These are phyloP conservation scores for Gambusia yucatana DNA, from an alignment of 2,797 vertebrate species.

Conservation along the genomic window DNA sequence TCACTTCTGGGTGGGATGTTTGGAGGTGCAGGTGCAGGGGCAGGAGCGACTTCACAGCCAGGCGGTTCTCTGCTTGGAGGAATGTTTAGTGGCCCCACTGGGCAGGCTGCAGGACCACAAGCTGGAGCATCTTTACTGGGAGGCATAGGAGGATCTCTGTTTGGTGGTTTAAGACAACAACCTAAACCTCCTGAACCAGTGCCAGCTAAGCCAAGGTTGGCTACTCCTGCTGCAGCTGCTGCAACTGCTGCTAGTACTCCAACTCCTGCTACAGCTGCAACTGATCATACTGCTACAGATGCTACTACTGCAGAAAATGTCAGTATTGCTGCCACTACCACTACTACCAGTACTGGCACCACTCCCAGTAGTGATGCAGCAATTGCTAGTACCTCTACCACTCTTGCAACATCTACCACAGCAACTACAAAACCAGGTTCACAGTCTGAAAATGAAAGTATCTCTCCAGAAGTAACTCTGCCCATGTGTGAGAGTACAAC, in stretches of 20 bases:
- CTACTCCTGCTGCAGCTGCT: constrained; percentile 8
- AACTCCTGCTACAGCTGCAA: not conserved
- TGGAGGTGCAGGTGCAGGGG: constrained; percentile 40
- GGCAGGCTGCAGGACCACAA: constrained; percentile 61
- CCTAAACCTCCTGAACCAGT: constrained; percentile 61
- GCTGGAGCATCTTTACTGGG: constrained; percentile 65
- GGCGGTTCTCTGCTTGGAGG: constrained; percentile 72
- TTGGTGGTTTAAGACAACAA: constrained; percentile 82
- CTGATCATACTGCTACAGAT: not conserved
- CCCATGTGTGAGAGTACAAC: constrained; percentile 18
- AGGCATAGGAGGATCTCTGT: constrained; percentile 70
- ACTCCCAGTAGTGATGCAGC: not conserved
- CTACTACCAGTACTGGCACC: not conserved
- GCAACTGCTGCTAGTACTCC: not conserved
- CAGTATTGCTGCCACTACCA: not conserved
- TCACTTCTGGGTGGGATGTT: constrained; percentile 75
- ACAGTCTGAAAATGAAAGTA: constrained; percentile 51
- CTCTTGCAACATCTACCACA: constrained; percentile 14
- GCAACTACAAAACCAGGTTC: constrained; percentile 18
- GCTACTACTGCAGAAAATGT: not conserved
- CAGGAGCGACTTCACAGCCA: constrained; percentile 69
- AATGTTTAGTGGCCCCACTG: constrained; percentile 68
- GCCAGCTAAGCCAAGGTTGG: constrained; percentile 45
- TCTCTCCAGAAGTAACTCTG: constrained; percentile 23
- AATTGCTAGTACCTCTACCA: not conserved